Conservation (phyloP, 1,140 invertebrate genomes). For the Laupala kohalensis region DNA sequence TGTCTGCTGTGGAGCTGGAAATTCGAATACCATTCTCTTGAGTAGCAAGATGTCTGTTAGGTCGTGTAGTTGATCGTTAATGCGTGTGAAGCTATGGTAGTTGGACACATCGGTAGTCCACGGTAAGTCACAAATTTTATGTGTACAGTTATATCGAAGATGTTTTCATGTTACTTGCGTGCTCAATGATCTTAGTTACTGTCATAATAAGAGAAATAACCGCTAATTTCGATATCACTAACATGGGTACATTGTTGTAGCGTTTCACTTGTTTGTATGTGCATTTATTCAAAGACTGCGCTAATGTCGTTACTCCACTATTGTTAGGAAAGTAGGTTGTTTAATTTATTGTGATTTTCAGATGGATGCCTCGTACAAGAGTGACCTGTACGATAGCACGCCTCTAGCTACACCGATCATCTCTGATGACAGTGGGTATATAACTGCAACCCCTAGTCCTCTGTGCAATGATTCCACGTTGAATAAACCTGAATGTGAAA, state of each 20-base stretch:
- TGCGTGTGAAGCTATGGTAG: not conserved
- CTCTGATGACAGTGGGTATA: not conserved
- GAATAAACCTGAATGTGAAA: not conserved
- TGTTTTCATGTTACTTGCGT: not conserved
- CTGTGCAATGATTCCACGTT: not conserved
- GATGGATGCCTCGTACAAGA: not conserved
- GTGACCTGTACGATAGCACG: not conserved
- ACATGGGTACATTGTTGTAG: not conserved
- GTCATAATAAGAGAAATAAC: not conserved
- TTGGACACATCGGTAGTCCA: too few species aligned
- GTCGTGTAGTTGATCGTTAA: not conserved
- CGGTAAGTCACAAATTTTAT: not conserved
- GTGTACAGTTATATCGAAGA: not conserved
- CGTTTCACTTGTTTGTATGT: not conserved
- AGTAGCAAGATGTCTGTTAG: not conserved
- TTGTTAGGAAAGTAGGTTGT: not conserved
- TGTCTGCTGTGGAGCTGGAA: not conserved
- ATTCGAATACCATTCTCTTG: not conserved
- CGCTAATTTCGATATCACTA: too few species aligned
- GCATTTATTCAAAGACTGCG: too few species aligned
- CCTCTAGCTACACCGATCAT: not conserved
- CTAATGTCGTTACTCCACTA: not conserved
- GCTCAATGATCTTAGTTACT: not conserved
- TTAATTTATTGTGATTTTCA: not conserved
- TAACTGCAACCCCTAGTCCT: not conserved